phyloP scores from a whole-genome alignment of 2,888 invertebrate species.

The Callinectes sapidus region DNA sequence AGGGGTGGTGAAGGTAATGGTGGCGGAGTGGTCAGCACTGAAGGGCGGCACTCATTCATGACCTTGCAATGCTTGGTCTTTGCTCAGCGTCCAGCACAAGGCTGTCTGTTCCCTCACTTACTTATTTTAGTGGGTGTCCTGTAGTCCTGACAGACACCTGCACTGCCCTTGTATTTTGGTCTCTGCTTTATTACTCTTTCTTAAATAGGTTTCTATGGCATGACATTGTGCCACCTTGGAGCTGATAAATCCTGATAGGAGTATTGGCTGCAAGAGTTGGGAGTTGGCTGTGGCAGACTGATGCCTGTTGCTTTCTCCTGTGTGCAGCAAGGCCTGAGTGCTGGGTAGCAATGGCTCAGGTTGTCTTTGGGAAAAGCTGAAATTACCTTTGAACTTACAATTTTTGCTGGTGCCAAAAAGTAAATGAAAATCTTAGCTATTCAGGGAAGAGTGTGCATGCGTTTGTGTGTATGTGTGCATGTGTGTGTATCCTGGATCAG shows the following conservation, averaged over 20 bases:
- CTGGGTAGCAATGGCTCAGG: not conserved
- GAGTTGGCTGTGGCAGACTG: not conserved
- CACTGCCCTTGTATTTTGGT: conserved; percentile 3
- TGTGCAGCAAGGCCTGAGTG: not conserved
- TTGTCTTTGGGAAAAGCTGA: not conserved
- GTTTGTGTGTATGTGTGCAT: not conserved
- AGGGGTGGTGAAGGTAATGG: not conserved
- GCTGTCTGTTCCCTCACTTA: conserved; percentile 14
- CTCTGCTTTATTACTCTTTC: conserved; percentile 14
- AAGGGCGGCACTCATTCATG: conserved; percentile 23
- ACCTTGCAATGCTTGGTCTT: conserved; percentile 24
- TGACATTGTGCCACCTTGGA: not conserved
- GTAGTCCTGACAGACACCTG: not conserved
- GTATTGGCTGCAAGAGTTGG: not conserved
- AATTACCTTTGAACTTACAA: not conserved
- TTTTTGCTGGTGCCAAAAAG: conserved; percentile 26
- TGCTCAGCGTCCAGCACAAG: conserved; percentile 33
- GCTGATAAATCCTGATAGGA: not conserved
- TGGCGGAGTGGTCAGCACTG: not conserved
- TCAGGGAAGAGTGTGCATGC: conserved; percentile 26
- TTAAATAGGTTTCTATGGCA: not conserved
- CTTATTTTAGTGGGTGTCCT: not conserved
- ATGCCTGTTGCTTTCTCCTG: not conserved
- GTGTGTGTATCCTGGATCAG: not conserved
- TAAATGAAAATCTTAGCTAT: not conserved